phyloP scores from a whole-genome alignment of 1,140 invertebrate species.

The Battus philenor region DNA sequence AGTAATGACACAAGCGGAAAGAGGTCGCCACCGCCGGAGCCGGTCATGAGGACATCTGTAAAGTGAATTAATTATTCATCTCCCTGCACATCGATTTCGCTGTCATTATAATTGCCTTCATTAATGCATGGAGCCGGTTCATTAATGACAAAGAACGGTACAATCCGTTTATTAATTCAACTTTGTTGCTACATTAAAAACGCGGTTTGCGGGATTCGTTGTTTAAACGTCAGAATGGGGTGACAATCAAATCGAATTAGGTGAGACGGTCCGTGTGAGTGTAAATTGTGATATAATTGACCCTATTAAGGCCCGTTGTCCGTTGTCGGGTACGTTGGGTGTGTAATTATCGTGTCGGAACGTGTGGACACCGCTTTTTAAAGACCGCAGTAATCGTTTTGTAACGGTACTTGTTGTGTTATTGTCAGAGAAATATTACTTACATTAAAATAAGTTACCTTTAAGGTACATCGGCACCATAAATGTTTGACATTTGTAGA shows the following conservation, averaged over 20 bases:
- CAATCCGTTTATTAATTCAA: conserved; percentile 9
- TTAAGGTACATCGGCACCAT: too few species aligned
- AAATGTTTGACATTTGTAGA: too few species aligned
- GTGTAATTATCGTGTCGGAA: conserved; percentile 30
- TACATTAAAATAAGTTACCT: too few species aligned
- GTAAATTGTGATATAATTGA: conserved; percentile 49
- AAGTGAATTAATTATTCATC: too few species aligned
- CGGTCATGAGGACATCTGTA: too few species aligned
- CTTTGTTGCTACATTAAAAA: conserved; percentile 7
- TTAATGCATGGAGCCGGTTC: conserved; percentile 14
- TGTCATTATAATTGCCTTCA: conserved; percentile 12
- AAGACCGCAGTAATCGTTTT: neutral
- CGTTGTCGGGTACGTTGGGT: conserved; percentile 19
- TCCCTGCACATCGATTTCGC: conserved; percentile 4
- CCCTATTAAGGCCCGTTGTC: conserved; percentile 27
- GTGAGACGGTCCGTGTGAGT: conserved; percentile 36
- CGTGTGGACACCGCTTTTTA: conserved; percentile 18
- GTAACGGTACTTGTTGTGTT: conserved; percentile 3
- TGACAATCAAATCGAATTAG: conserved; percentile 63
- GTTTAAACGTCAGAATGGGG: conserved; percentile 44
- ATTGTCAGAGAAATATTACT: too few species aligned
- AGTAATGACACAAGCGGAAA: too few species aligned
- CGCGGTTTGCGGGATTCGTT: conserved; percentile 15
- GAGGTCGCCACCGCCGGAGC: too few species aligned
- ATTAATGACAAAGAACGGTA: conserved; percentile 10